Evolutionary conservation across 2,113 vertebrate species (phyloP).

Genomic region (Elachura formosa): DNA sequence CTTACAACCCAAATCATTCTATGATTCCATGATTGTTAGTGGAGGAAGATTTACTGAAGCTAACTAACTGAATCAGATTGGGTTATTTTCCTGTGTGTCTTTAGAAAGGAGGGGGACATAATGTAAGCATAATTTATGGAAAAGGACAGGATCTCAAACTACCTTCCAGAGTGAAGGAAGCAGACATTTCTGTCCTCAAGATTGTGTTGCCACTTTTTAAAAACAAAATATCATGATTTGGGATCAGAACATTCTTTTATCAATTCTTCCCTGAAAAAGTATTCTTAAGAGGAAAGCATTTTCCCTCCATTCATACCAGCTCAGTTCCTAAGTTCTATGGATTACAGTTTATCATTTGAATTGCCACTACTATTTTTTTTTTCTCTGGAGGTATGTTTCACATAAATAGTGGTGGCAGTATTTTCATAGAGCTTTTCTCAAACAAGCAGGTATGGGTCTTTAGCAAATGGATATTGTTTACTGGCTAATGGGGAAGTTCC

Average conservation of each 20-base stretch:
- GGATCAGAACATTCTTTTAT: neutral
- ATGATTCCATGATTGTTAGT: neutral
- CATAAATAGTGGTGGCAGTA: neutral
- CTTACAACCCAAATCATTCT: neutral
- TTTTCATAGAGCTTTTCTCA: neutral
- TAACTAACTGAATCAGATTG: neutral
- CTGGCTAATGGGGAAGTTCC: neutral
- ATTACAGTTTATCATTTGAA: neutral
- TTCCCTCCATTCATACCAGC: neutral
- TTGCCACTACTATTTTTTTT: neutral
- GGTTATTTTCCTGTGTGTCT: neutral
- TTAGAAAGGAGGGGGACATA: neutral
- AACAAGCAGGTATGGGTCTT: neutral
- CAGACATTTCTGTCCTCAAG: neutral
- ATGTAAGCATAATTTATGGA: neutral
- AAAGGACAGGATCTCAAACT: neutral
- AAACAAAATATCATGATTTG: neutral
- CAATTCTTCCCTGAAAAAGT: neutral
- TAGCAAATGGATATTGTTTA: neutral
- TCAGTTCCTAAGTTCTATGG: neutral
- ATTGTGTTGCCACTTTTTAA: neutral
- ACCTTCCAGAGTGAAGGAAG: neutral
- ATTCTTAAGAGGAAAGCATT: neutral
- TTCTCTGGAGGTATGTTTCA: neutral
- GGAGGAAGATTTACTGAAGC: neutral